A percentile compares a stretch with the other conserved stretches of the same genome.
phyloP scores from a whole-genome alignment of 2,113 vertebrate genomes.

The Catharus bicknelli region DNA sequence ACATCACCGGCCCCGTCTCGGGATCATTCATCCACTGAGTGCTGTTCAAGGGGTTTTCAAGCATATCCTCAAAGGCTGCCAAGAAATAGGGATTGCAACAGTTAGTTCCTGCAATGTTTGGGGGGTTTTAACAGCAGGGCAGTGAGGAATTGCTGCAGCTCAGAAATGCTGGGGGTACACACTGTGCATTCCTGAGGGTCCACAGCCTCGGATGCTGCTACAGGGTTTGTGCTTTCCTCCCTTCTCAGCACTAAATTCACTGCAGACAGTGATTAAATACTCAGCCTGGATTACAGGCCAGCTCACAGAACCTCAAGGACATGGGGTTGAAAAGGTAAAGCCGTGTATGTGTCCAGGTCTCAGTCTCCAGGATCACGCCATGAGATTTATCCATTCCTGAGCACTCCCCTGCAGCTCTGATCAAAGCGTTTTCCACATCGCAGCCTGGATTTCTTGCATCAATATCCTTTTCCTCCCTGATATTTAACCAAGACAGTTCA shows the following conservation, averaged over 20 bases:
- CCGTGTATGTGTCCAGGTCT: not conserved
- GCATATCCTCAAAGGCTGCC: conserved; percentile 95
- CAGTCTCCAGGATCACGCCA: not conserved
- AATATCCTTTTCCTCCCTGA: no score
- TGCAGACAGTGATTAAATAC: not conserved
- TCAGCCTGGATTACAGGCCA: not conserved
- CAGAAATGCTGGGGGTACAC: fast-evolving
- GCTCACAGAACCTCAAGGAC: not conserved
- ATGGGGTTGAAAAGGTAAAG: not conserved
- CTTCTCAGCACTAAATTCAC: not conserved
- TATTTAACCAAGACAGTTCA: not conserved
- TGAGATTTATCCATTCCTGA: not conserved
- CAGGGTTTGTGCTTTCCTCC: not conserved
- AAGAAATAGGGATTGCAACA: not conserved
- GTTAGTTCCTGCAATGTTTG: not conserved
- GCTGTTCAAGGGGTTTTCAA: conserved; percentile 98
- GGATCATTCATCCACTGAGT: conserved; percentile 99
- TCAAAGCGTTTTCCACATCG: not conserved
- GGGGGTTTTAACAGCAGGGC: not conserved
- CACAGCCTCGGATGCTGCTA: fast-evolving
- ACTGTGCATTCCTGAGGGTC: fast-evolving
- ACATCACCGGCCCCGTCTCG: conserved; percentile 96
- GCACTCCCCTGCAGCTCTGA: not conserved
- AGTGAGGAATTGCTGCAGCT: not conserved
- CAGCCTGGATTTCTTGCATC: not conserved